phyloP scores from a whole-genome alignment of 2,888 invertebrate species.

The Drosophila glabriapex region DNA sequence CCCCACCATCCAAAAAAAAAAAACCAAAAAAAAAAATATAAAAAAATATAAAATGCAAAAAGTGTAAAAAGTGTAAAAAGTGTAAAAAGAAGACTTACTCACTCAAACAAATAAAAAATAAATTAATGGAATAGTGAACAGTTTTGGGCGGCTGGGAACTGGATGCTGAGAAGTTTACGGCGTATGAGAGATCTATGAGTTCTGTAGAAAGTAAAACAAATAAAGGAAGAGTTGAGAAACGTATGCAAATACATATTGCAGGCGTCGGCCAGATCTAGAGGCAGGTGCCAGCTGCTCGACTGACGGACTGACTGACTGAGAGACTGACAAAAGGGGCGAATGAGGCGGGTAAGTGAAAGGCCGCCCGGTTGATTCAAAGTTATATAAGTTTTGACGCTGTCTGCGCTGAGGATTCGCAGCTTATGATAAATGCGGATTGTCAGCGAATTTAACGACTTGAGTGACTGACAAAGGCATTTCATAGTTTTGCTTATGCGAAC shows the following conservation, averaged over 20 bases:
- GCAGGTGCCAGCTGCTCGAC: conserved; percentile 70
- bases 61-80: conserved; percentile 24
- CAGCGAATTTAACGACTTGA: conserved; percentile 75
- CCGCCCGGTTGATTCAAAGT: conserved; percentile 49
- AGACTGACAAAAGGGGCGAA: conserved; percentile 14
- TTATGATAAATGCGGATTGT: conserved; percentile 73
- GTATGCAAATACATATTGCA: conserved; percentile 72
- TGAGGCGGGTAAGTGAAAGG: conserved; percentile 12
- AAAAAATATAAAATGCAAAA: conserved; percentile 11
- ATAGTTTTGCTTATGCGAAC: conserved; percentile 74
- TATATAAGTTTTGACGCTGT: conserved; percentile 49
- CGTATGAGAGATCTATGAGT: conserved; percentile 50
- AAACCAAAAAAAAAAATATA: conserved; percentile 18
- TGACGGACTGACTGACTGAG: conserved; percentile 33
- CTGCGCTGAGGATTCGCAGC: conserved; percentile 37
- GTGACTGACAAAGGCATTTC: conserved; percentile 78
- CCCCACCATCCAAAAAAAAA: not conserved
- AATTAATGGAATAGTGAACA: conserved; percentile 35
- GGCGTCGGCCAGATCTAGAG: conserved; percentile 49
- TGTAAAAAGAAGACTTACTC: conserved; percentile 17
- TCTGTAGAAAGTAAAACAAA: conserved; percentile 16
- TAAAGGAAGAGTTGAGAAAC: conserved; percentile 66
- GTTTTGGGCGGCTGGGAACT: conserved; percentile 15
- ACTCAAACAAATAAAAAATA: not conserved
- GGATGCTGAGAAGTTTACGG: conserved; percentile 37